Evolutionary conservation across 2,797 vertebrate genomes (phyloP).

Genomic region (Manis crassicaudata): DNA sequence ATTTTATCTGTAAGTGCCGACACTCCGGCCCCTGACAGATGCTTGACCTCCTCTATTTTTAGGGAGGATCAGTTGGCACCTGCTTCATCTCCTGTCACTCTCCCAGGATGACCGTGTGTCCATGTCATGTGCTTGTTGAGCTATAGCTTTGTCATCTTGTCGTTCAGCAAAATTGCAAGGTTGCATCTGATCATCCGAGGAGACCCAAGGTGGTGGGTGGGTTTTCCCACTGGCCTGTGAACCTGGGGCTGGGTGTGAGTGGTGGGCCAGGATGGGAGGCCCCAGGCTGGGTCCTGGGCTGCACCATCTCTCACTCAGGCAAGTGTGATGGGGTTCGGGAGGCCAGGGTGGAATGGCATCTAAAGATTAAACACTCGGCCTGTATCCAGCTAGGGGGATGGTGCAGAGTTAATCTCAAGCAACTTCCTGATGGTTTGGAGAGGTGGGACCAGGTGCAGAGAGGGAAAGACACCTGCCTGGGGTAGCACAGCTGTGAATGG

Average conservation of each 20-base stretch:
- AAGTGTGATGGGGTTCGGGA: background rate
- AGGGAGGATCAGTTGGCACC: conserved; percentile 65
- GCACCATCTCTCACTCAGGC: background rate
- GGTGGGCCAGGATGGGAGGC: too few relatives aligned
- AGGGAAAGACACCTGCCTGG: background rate
- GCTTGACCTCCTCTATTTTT: conserved; percentile 60
- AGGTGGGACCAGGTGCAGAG: background rate
- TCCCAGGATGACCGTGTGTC: background rate
- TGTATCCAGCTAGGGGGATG: background rate
- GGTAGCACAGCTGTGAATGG: background rate
- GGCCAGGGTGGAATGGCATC: background rate
- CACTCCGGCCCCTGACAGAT: background rate
- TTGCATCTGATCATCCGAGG: background rate
- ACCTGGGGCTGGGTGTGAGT: background rate
- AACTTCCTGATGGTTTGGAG: background rate
- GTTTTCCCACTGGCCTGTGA: background rate
- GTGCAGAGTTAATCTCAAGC: background rate
- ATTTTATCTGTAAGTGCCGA: background rate
- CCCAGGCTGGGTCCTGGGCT: background rate
- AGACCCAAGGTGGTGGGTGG: background rate
- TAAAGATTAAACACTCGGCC: background rate
- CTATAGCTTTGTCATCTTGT: background rate
- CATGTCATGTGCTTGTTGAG: accelerated
- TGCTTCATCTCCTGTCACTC: conserved; percentile 13
- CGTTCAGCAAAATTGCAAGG: background rate